Base-by-base conservation (phyloP, 2,888 invertebrate genomes). In the Nezara viridula region DNA sequence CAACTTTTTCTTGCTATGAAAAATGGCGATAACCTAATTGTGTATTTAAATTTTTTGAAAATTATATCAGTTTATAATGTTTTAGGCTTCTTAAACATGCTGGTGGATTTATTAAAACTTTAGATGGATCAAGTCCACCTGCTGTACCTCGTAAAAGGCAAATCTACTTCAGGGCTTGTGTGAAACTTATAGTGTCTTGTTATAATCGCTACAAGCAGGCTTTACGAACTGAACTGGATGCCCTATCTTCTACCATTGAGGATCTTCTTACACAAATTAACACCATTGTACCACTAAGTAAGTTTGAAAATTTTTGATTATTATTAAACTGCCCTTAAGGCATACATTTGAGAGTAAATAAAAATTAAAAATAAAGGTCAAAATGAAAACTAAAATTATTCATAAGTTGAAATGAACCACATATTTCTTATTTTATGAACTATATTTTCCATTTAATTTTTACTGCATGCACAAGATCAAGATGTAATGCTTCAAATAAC, bases 61-160 rank as follows among this genome's bases (percentile, higher is more conserved):
- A 1, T 73, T 55, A 21, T 66, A 27, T n/a, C 3, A 21, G 2
- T 37, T 73, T 37, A 27, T n/a, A 49, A 14, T 86, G 27, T 87
- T 92, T 89, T 91, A 95, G 95, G 91, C 93, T 96, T 90, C 92
- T 96, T 90, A 94, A 95, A 92, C 92, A 94, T 73, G 95, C 94
- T 27, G 95, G 95, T 60, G 95, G 94, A 52, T 95, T 95, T 91
- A 93, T 93, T 91, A 92, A 92, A 49, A 92, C 92, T 24, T 92
- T 92, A 37, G 93, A 94, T 90, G 93, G 93, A 27, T 93, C 94
- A 49, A 93, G 94, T 32, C 32, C 44, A 32, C 55, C 73, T 66
- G 44, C 77, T 21, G 40, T 85, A 14, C 92, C 94, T 21, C 92
- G 93, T 85, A 95, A 95, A 91, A 93, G 95, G 88, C 94, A 94